Evolutionary conservation across 2,888 invertebrate species (phyloP), one percentile per base, ranked within the genome.

Genomic region (Dynastes tityus): DNA sequence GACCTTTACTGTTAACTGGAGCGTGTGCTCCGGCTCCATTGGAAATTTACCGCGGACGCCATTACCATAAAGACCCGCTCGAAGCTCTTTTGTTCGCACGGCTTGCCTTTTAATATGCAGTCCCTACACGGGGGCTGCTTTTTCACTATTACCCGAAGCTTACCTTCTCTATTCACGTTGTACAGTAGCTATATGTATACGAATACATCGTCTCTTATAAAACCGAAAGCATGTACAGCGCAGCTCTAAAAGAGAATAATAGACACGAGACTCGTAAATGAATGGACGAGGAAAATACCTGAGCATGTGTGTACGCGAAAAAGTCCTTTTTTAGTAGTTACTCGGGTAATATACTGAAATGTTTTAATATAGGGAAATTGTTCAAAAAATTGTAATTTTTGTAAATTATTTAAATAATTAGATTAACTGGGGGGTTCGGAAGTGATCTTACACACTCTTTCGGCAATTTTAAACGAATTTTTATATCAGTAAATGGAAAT

Each of bases 41-140:
- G 58, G 37, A 53, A 55, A 71, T 58, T 71, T 71, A 58, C 71
- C 32, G 58, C 58, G 71, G 37, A 37, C 16, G 71, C 71, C 58
- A 71, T 71, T 71, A 58, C 71, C 71, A 71, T 71, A 71, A 71
- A 71, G 71, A 71, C 55, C 45, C 71, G 70, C 13, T 53, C 70
- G 70, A 29, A 53, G 70, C 70, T 55, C 71, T 58, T 71, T 71
- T 71, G 71, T 71, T 71, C 71, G 16, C 67, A 71, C 37, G 71
- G 32, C 22, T 58, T 71, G 32, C 55, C 71, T 58, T 68, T 71
- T 71, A 71, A 71, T 71, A 71, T 71, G 58, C 71, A 55, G 37
- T n/a, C 9, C 71, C 71, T 13, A 58, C 58, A 22, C 71, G 71
- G 71, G 45, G 16, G 51, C 55, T 13, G 55, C 37, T 71, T 71